Conservation (phyloP, 1,140 invertebrate genomes). For the Drosophila nigrodunni region DNA sequence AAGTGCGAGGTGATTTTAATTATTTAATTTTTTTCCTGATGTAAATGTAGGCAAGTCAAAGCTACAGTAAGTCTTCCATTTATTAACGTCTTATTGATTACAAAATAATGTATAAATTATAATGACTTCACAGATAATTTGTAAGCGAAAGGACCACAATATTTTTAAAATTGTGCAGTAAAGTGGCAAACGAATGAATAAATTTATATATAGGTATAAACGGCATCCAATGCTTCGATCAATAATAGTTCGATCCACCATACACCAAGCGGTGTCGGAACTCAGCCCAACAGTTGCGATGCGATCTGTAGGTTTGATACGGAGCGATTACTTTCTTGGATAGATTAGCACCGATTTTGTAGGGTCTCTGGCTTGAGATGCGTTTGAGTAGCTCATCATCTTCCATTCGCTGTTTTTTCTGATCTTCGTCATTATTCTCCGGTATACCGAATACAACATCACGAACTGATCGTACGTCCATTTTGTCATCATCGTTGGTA, state of each 20-base stretch:
- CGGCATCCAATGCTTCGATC: not conserved
- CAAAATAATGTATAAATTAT: not conserved
- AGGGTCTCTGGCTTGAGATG: not conserved
- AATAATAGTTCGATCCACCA: conserved; percentile 35
- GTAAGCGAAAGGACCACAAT: not conserved
- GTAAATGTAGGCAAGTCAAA: not conserved
- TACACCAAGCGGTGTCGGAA: conserved; percentile 65
- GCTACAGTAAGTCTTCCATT: not conserved
- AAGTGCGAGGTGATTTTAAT: conserved; percentile 42
- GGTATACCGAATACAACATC: conserved; percentile 33
- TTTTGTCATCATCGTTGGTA: conserved; percentile 12
- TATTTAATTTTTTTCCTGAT: conserved; percentile 38
- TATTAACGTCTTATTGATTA: not conserved
- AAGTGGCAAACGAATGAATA: not conserved
- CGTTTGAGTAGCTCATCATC: conserved; percentile 38
- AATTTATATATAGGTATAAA: not conserved
- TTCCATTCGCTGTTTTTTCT: not conserved
- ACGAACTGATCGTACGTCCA: conserved; percentile 11
- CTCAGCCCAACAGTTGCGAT: conserved; percentile 61
- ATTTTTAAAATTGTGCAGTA: not conserved
- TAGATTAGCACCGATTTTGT: not conserved
- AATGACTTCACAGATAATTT: not conserved
- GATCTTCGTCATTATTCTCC: conserved; percentile 35
- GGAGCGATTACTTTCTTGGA: conserved; percentile 58
- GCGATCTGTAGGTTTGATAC: conserved; percentile 49